Evolutionary conservation across 92 coral and sea anemone genomes (phyloP).

Genomic region (Desmophyllum pertusum): DNA sequence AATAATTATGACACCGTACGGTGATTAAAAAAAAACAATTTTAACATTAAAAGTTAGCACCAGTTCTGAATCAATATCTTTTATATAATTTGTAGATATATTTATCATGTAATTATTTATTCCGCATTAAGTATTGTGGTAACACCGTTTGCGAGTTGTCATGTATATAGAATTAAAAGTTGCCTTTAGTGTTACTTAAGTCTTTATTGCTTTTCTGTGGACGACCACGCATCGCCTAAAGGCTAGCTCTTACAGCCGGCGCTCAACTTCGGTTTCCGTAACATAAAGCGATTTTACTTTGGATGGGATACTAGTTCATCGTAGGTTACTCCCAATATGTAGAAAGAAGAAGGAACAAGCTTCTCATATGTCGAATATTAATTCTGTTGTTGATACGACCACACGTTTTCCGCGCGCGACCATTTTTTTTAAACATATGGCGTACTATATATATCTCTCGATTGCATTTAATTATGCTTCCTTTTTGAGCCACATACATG

Average conservation of each 20-base stretch:
- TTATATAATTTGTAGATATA: conserved; percentile 2
- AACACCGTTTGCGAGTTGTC: background rate
- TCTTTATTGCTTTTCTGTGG: background rate
- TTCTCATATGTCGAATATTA: too few species aligned
- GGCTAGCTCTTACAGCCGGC: background rate
- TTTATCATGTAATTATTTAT: background rate
- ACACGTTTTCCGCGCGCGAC: background rate
- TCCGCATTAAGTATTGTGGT: background rate
- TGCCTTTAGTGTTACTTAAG: background rate
- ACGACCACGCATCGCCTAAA: background rate
- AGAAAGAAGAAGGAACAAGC: too few species aligned
- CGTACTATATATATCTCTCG: too few species aligned
- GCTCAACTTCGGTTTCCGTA: background rate
- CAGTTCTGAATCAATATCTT: background rate
- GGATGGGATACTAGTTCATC: too few species aligned
- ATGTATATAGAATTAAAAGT: background rate
- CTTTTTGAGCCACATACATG: too few species aligned
- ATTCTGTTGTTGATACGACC: background rate
- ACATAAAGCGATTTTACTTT: background rate
- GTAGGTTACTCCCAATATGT: too few species aligned
- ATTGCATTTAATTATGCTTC: too few species aligned
- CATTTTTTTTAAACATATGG: too few species aligned
- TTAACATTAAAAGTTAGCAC: background rate
- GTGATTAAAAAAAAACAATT: background rate
- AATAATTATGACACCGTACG: background rate